Base-by-base conservation (phyloP, 1,140 invertebrate genomes). In the Drosophila parabipectinata region DNA sequence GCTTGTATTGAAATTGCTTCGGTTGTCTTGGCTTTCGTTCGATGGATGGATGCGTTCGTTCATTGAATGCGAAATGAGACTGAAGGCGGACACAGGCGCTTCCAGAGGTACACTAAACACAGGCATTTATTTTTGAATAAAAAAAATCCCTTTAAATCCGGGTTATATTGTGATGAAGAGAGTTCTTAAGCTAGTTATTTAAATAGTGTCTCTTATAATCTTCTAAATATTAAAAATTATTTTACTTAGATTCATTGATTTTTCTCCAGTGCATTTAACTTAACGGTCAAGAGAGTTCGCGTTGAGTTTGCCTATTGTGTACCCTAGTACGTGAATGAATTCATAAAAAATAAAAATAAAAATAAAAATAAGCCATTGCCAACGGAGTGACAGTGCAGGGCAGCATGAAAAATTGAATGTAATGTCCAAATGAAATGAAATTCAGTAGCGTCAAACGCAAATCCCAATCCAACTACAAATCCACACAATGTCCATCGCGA, bases 1-100 rank as follows among this genome's bases (percentile, higher is more conserved):
- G 79, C 79, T 74, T 82, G 84, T 89, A 88, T 88, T 89, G 83
- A 83, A 87, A 87, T 87, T 88, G 79, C 71, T 76, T 88, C 69
- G 63, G 72, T 73, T 66, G 82, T 71, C 74, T 73, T 76, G 63
- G 83, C 83, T 88, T 88, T 88, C 78, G 83, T 88, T 87, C 82
- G 82, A 85, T 87, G 79, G 82, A 85, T 87, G 79, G 83, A 79
- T 81, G 82, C 79, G 82, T 64, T 69, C 72, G 82, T 74, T 68
- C 63, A 76, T 83, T 87, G 82, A 88, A 88, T 87, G 82, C 82
- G 79, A 85, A 85, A 85, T 85, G 78, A 85, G 82, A 62, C 64
- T 59, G 48, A 48, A 71, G 63, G 61, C 61, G 41, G 53, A 52
- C 59, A 75, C 53, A 67, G 66, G 72, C 67, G 51, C 18, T 18